These are phyloP conservation scores for Cladorhizidae sp. DNA, from an alignment of 37 sponge, comb jelly and placozoan species.

Conservation along the genomic window DNA sequence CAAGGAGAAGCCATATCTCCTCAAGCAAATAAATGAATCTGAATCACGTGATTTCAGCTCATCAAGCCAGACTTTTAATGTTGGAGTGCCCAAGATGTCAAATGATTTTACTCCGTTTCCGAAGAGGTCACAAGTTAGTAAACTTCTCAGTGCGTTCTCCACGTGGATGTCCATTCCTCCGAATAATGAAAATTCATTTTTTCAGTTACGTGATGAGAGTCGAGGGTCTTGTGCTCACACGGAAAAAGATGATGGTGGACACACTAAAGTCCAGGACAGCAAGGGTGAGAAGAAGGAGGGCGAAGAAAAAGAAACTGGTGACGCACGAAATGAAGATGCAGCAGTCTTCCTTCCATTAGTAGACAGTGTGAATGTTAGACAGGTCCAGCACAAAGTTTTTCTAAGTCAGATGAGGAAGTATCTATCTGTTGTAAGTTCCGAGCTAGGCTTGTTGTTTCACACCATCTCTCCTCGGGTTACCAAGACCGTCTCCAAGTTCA, in stretches of 20 bases:
- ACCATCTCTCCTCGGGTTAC: background rate
- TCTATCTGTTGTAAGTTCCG: background rate
- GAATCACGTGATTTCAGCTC: no score
- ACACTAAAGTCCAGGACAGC: no score
- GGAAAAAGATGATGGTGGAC: background rate
- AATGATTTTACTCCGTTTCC: background rate
- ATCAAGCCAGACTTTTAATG: no score
- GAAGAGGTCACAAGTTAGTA: constrained; percentile 6
- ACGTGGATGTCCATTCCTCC: constrained; percentile 2
- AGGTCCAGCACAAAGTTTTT: constrained; percentile 21
- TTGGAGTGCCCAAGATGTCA: no score
- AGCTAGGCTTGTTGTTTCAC: background rate
- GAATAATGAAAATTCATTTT: background rate
- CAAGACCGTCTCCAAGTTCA: constrained; percentile 1
- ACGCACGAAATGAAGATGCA: background rate
- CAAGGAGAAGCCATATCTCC: no score
- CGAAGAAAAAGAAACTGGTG: background rate
- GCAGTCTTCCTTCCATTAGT: constrained; percentile 24
- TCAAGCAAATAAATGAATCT: no score
- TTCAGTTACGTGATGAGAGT: background rate
- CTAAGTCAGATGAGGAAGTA: background rate
- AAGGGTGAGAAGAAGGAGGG: background rate
- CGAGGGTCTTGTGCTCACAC: background rate
- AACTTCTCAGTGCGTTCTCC: constrained; percentile 37
- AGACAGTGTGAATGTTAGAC: constrained; percentile 16